Conservation (phyloP, 2,888 invertebrate genomes). For the Drosophila mayaguana region DNA sequence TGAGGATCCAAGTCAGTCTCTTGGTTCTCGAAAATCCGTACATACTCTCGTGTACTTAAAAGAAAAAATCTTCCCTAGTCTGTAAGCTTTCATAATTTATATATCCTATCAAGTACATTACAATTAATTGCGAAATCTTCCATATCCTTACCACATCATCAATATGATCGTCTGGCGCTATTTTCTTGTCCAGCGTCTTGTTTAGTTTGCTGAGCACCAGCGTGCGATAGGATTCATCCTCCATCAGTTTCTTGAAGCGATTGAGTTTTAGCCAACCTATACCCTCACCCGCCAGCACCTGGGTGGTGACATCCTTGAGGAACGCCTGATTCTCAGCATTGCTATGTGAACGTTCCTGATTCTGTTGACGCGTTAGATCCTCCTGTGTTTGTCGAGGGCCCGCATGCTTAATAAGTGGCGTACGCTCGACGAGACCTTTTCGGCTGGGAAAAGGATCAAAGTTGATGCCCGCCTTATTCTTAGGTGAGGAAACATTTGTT, state of each 20-base stretch:
- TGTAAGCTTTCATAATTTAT: neutral
- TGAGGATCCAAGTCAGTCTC: neutral
- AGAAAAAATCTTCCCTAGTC: too few species aligned
- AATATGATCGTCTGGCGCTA: constrained; percentile 97
- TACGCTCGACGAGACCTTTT: constrained; percentile 94
- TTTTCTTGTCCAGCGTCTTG: constrained; percentile 95
- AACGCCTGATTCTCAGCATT: constrained; percentile 97
- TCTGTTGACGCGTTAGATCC: constrained; percentile 89
- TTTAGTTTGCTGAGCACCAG: constrained; percentile 98
- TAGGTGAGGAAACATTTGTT: constrained; percentile 23
- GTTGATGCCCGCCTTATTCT: constrained; percentile 86
- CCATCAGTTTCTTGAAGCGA: constrained; percentile 97
- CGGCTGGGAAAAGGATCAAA: constrained; percentile 92
- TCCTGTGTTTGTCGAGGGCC: constrained; percentile 89
- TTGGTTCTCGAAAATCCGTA: neutral
- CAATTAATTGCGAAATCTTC: too few species aligned
- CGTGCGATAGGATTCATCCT: constrained; percentile 98
- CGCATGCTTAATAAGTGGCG: constrained; percentile 94
- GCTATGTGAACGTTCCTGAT: constrained; percentile 90
- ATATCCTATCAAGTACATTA: too few species aligned
- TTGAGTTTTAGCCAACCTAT: constrained; percentile 98
- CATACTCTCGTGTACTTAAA: too few species aligned
- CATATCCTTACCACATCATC: constrained; percentile 94
- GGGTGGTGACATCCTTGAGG: constrained; percentile 92
- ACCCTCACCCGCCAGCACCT: constrained; percentile 84